Conservation (phyloP, 2,113 vertebrate genomes). For the Oncorhynchus clarkii region DNA sequence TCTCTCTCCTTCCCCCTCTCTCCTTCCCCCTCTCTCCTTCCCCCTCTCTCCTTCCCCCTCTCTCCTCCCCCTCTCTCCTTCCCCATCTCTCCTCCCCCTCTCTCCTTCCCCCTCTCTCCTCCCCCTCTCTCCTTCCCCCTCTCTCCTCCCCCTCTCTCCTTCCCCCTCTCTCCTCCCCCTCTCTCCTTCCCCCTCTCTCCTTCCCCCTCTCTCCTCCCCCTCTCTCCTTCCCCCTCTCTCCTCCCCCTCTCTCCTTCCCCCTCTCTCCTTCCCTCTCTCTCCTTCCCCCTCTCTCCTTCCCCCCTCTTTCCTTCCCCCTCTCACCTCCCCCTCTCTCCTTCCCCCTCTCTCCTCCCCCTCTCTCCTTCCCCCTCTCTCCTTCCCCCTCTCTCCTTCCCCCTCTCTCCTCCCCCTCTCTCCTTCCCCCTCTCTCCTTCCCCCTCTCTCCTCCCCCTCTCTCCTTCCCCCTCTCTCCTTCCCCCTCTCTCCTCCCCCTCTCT, state of each 20-base stretch:
- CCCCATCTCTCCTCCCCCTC: conserved; percentile 4
- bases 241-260: neutral
- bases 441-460: too few relatives aligned
- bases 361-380: conserved; percentile 25
- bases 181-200: conserved; percentile 9
- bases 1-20: too few relatives aligned
- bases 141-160: conserved; percentile 6
- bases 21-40: conserved; percentile 15
- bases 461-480: too few relatives aligned
- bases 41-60: conserved; percentile 17
- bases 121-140: conserved; percentile 19
- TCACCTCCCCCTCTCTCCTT: neutral
- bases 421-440: conserved; percentile 4
- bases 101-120: conserved; percentile 12
- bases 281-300: too few relatives aligned
- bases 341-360: conserved; percentile 20
- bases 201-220: conserved; percentile 27
- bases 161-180: conserved; percentile 12
- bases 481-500: too few relatives aligned
- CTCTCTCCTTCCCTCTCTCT: conserved; percentile 1
- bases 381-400: neutral
- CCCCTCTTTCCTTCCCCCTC: too few relatives aligned
- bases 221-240: conserved; percentile 6
- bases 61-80: conserved; percentile 12
- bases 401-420: neutral